Evolutionary conservation across 2,113 vertebrate genomes (phyloP).

Genomic region (Penelope pileata): DNA sequence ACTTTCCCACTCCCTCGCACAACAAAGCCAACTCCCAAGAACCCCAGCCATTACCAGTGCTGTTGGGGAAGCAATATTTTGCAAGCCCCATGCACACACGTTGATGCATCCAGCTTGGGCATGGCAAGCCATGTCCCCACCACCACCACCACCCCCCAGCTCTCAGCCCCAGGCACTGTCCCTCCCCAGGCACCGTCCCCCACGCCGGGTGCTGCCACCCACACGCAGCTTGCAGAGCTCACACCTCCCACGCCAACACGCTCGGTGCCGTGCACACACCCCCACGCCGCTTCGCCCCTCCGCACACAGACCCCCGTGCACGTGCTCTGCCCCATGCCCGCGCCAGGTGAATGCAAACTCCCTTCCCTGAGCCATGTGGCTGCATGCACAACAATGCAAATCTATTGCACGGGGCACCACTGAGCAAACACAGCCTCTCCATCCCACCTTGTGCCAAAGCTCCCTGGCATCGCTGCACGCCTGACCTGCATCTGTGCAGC

Average conservation of each 20-base stretch:
- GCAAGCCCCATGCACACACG: background rate
- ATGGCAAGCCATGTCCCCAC: background rate
- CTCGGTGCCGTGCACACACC: background rate
- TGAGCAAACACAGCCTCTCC: accelerated
- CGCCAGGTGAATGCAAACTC: accelerated
- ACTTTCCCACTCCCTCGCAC: background rate
- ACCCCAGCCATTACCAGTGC: background rate
- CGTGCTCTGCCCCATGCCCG: accelerated
- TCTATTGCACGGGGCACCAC: accelerated
- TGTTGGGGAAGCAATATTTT: accelerated
- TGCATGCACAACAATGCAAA: accelerated
- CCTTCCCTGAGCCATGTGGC: background rate
- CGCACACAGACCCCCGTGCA: background rate
- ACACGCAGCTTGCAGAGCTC: slow-evolving; percentile 12
- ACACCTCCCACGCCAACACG: slow-evolving; percentile 21
- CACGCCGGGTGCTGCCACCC: background rate
- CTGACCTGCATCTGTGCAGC: background rate
- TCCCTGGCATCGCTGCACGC: accelerated
- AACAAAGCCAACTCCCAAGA: accelerated
- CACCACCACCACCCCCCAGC: background rate
- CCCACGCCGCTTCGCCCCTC: background rate
- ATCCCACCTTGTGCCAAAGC: accelerated
- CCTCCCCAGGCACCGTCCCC: background rate
- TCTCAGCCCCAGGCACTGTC: accelerated
- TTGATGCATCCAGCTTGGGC: background rate